Conservation (phyloP, 2,888 invertebrate genomes). For the Hydropsyche betteni region DNA sequence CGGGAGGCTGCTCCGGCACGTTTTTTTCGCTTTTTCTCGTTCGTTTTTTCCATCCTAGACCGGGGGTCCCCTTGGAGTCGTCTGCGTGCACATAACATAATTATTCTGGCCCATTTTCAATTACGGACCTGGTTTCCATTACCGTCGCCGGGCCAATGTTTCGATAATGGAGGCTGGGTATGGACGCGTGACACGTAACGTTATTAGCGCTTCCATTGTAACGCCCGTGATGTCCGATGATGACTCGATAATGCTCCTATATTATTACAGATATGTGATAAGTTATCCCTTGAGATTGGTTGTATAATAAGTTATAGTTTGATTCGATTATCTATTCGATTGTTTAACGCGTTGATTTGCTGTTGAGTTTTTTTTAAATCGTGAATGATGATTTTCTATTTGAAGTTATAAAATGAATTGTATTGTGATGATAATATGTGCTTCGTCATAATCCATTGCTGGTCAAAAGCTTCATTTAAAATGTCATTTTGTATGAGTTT, state of each 20-base stretch:
- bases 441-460: not conserved
- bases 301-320: too few species aligned
- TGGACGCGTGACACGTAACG: constrained; percentile 22
- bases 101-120: constrained; percentile 32
- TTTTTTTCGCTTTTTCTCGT: too few species aligned
- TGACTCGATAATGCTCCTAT: constrained; percentile 3
- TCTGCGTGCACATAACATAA: constrained; percentile 3
- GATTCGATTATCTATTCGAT: too few species aligned
- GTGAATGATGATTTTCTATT: too few species aligned
- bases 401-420: too few species aligned
- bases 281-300: not conserved
- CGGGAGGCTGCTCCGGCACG: too few species aligned
- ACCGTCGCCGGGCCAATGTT: constrained; percentile 20
- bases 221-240: not conserved
- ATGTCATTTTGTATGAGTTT: too few species aligned
- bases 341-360: too few species aligned
- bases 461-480: not conserved
- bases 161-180: constrained; percentile 29
- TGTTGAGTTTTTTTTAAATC: too few species aligned
- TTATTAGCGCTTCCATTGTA: constrained; percentile 18
- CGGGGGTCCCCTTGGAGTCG: not conserved
- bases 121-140: constrained; percentile 22
- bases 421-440: too few species aligned
- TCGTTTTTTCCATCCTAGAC: not conserved
- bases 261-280: too few species aligned